Percentiles rank a stretch among this genome's conserved stretches.
These are phyloP conservation scores for Diadema setosum DNA, from an alignment of 35 echinoderm and acorn worm species.

Conservation along the genomic window DNA sequence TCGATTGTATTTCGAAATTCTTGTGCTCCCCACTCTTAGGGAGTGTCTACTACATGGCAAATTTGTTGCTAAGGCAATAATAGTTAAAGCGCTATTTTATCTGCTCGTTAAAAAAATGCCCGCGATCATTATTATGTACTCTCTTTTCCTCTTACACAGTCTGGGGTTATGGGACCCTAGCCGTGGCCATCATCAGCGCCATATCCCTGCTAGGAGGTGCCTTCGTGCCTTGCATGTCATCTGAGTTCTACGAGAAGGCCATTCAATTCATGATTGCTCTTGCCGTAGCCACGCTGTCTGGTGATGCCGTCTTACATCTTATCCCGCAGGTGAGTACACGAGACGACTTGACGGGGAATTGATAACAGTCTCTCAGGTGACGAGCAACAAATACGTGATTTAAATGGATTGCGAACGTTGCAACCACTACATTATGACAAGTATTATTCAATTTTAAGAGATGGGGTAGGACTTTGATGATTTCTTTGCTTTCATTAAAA, in stretches of 20 bases:
- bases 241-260: slow-evolving; percentile 15
- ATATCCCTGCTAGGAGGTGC: slow-evolving; percentile 24
- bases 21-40: neutral
- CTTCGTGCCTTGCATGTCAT: slow-evolving; percentile 56
- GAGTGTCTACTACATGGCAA: neutral
- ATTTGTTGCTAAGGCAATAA: neutral
- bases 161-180: slow-evolving; percentile 37
- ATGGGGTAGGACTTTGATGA: too few relatives aligned
- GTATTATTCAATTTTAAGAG: too few relatives aligned
- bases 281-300: slow-evolving; percentile 59
- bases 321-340: slow-evolving; percentile 59
- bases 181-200: slow-evolving; percentile 51
- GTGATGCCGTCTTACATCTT: slow-evolving; percentile 83
- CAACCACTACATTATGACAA: too few relatives aligned
- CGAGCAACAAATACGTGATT: too few relatives aligned
- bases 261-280: slow-evolving; percentile 75
- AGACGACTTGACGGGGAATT: too few relatives aligned
- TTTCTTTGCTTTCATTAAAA: too few relatives aligned
- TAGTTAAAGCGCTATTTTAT: neutral
- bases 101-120: too few relatives aligned
- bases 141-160: slow-evolving; percentile 18
- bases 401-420: too few relatives aligned
- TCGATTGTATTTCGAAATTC: neutral
- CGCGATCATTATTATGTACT: too few relatives aligned
- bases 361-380: too few relatives aligned